These are phyloP conservation scores for Embiotoca jacksoni DNA, from an alignment of 2,113 vertebrate genomes.

Conservation along the genomic window DNA sequence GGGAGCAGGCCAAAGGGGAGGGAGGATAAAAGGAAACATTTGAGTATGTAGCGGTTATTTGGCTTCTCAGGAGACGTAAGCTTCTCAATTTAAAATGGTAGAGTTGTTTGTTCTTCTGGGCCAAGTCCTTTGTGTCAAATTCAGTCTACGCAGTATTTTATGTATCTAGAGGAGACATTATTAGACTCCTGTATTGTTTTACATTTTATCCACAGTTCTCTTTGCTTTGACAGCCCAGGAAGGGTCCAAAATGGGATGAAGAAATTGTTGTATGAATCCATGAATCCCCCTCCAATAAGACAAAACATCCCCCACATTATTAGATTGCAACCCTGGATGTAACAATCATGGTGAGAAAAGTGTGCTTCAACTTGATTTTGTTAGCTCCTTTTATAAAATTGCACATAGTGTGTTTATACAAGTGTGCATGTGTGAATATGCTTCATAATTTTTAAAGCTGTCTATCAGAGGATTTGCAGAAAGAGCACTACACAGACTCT, in stretches of 20 bases:
- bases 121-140: slow-evolving; percentile 13
- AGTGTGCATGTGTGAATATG: background rate
- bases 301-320: background rate
- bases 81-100: slow-evolving; percentile 63
- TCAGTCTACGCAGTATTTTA: background rate
- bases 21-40: slow-evolving; percentile 70
- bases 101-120: slow-evolving; percentile 36
- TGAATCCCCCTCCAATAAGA: background rate
- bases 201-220: background rate
- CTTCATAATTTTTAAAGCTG: background rate
- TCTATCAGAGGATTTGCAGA: background rate
- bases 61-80: slow-evolving; percentile 53
- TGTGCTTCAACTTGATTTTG: background rate
- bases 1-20: slow-evolving; percentile 53
- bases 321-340: background rate
- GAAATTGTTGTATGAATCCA: too few relatives aligned
- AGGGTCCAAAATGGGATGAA: background rate
- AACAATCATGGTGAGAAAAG: background rate
- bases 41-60: slow-evolving; percentile 65
- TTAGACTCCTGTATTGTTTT: slow-evolving; percentile 6
- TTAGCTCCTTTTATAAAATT: background rate
- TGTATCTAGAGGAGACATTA: background rate
- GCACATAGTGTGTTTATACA: background rate
- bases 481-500: slow-evolving; percentile 37
- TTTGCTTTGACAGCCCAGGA: background rate